These are phyloP conservation scores for Myotis daubentonii DNA, from an alignment of 2,797 vertebrate species.

Conservation along the genomic window DNA sequence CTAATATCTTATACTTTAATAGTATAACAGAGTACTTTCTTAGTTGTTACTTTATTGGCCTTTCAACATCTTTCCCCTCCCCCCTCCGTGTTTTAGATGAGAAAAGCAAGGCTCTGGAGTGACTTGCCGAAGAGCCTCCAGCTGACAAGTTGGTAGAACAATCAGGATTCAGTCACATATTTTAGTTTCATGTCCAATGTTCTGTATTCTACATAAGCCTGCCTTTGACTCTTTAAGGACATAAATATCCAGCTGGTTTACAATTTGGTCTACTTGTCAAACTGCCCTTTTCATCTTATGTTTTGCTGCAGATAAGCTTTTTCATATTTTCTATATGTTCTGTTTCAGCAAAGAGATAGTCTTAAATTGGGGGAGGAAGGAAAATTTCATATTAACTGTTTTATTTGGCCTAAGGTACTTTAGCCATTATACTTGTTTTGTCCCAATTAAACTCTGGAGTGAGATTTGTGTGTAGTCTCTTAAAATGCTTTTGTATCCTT, in stretches of 20 bases:
- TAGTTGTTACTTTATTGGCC: background rate
- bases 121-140: background rate
- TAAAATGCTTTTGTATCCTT: slow-evolving; percentile 4
- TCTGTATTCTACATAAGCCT: background rate
- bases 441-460: background rate
- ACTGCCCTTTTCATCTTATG: slow-evolving; percentile 31
- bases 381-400: background rate
- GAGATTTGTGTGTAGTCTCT: background rate
- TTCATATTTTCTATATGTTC: slow-evolving; percentile 14
- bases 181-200: background rate
- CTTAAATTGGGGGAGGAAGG: slow-evolving; percentile 4
- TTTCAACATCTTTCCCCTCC: background rate
- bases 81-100: background rate
- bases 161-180: background rate
- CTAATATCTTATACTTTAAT: slow-evolving; percentile 9
- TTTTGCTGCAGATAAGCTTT: background rate
- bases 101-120: background rate
- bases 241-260: slow-evolving; percentile 20
- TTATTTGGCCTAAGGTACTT: background rate
- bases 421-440: background rate
- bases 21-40: background rate
- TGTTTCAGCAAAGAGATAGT: background rate
- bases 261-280: background rate
- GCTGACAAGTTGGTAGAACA: slow-evolving; percentile 8
- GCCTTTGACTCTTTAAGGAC: background rate